Evolutionary conservation across 2,113 vertebrate species (phyloP).

Genomic region (Myiopsitta monachus): DNA sequence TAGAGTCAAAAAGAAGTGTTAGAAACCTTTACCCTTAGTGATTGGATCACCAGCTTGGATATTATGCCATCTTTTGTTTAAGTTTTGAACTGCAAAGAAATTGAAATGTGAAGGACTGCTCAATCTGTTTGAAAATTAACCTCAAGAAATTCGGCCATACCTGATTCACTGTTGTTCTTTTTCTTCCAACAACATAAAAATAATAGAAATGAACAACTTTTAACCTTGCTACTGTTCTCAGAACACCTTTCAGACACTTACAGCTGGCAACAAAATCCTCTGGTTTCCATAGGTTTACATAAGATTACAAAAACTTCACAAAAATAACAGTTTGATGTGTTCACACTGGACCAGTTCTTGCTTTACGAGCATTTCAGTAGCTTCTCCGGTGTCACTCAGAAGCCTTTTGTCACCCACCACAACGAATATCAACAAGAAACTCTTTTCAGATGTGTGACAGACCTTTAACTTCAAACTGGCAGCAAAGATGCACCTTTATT

Average conservation of each 20-base stretch:
- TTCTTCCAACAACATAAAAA: not conserved
- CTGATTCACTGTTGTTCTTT: not conserved
- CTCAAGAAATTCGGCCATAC: not conserved
- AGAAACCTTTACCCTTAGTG: not conserved
- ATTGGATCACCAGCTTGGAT: constrained; percentile 24
- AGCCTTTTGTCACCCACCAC: not conserved
- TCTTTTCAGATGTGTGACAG: not conserved
- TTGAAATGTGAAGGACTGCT: not conserved
- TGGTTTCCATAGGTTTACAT: not conserved
- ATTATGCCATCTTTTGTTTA: constrained; percentile 68
- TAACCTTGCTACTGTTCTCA: not conserved
- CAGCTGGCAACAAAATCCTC: not conserved
- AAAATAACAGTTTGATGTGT: not conserved
- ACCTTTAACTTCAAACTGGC: not conserved
- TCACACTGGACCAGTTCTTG: not conserved
- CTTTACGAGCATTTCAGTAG: not conserved
- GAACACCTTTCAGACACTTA: not conserved
- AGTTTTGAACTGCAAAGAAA: constrained; percentile 63
- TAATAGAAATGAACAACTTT: not conserved
- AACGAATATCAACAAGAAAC: not conserved
- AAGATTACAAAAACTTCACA: not conserved
- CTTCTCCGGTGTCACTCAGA: not conserved
- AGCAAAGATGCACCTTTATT: not conserved
- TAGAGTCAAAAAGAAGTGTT: not conserved
- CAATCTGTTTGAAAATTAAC: not conserved